Evolutionary conservation across 2,888 invertebrate species (phyloP).

Genomic region (Clivina fossor): DNA sequence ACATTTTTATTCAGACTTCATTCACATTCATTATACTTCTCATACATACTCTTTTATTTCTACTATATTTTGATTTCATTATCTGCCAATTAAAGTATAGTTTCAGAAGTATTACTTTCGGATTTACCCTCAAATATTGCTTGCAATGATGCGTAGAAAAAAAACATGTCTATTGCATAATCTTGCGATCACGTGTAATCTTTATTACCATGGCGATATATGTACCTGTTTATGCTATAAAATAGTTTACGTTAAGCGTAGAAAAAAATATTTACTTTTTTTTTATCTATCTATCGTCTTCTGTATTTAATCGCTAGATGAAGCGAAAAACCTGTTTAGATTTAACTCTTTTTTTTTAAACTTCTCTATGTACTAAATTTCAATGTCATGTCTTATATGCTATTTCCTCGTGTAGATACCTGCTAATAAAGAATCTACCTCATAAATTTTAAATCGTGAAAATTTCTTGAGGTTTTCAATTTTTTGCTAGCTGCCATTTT

Average conservation of each 20-base stretch:
- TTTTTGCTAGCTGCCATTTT: conserved; percentile 7
- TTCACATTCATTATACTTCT: no score
- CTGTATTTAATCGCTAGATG: conserved; percentile 18
- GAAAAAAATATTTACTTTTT: conserved; percentile 27
- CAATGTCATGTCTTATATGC: conserved; percentile 30
- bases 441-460: conserved; percentile 30
- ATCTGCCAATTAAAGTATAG: no score
- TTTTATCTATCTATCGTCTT: conserved; percentile 2
- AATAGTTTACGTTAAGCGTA: conserved; percentile 22
- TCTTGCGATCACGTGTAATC: conserved; percentile 30
- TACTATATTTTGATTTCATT: no score
- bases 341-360: conserved; percentile 26
- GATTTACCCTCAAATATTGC: no score
- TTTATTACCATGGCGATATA: conserved; percentile 28
- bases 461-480: conserved; percentile 13
- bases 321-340: conserved; percentile 29
- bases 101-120: no score
- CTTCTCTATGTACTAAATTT: conserved; percentile 34
- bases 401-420: conserved; percentile 29
- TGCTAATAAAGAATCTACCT: conserved; percentile 30
- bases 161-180: conserved; percentile 28
- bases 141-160: no score
- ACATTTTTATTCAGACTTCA: no score
- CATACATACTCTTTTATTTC: no score
- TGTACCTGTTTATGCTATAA: conserved; percentile 30